Base-by-base conservation (phyloP, 2,797 vertebrate genomes). In the Sebastes vulpes region DNA sequence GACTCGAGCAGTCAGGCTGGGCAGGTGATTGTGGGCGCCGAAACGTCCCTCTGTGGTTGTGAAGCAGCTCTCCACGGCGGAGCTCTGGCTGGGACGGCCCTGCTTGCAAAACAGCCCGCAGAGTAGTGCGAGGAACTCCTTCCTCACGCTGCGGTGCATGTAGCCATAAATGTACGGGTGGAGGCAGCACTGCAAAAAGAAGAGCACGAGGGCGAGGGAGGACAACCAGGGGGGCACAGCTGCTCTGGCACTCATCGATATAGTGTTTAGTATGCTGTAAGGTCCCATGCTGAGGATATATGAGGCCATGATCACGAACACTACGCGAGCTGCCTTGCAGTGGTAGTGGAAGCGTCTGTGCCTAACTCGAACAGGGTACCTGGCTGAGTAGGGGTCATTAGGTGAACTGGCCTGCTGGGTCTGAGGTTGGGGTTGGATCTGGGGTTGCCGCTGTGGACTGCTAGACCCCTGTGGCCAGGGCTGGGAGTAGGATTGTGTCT, bases 141-240 rank as follows among this genome's bases (percentile, higher is more conserved):
- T 97, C 82, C 96, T 96, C 63, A 98, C 97, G 3, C 97, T 97
- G 60, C 97, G 97, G 86, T 98, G 97, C 97, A 97, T 97, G 96
- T 98, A 98, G 20, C 97, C 97, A 3, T 97, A 98, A 85, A 97
- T 96, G 86, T 97, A 98, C 0, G 97, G 97, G 80, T 98, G 97
- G 18, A 97, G 94, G 91, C 97, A 97, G 85, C 97, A 98, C 95
- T 98, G 97, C 80, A 97, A 88, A 79, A 97, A 98, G 91, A 98
- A 97, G 77, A 98, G 96, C 73, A 97, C 95, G 10, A 98, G 96
- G 20, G 97, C 95, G 25, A 96, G 73, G 16, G 96, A 96, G 88
- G 94, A 94, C 75, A 97, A 74, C 97, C 97, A 98, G 48, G 95
- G 92, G 1, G 97, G 96, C 1, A 97, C 92, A 1, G 92, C 80